These are phyloP conservation scores for Prenolepis imparis DNA, from an alignment of 2,888 invertebrate genomes.

Conservation along the genomic window DNA sequence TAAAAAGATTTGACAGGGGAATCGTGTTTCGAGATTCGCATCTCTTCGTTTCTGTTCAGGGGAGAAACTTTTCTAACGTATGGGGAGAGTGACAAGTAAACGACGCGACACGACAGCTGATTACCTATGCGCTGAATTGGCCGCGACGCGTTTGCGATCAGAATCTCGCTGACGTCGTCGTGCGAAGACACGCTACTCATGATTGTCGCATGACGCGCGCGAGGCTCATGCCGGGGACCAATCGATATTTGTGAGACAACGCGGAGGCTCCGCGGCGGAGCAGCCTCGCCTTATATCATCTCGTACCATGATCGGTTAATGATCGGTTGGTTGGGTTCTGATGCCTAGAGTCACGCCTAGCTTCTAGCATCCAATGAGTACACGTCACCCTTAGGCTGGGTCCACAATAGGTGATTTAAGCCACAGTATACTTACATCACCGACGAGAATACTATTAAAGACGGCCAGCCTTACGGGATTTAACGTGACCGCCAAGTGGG, in stretches of 20 bases:
- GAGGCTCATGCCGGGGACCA: slow-evolving; percentile 67
- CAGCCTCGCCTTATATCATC: slow-evolving; percentile 77
- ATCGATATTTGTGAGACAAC: slow-evolving; percentile 83
- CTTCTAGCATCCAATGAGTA: too few relatives aligned
- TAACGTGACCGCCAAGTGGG: too few relatives aligned
- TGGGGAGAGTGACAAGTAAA: slow-evolving; percentile 1
- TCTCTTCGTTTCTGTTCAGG: not conserved
- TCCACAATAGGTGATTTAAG: too few relatives aligned
- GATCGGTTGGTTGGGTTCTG: slow-evolving; percentile 77
- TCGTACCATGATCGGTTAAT: slow-evolving; percentile 74
- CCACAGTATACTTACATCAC: too few relatives aligned
- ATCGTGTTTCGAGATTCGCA: not conserved
- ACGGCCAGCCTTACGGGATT: too few relatives aligned
- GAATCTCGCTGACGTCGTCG: slow-evolving; percentile 43
- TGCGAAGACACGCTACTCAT: slow-evolving; percentile 57
- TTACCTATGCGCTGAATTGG: slow-evolving; percentile 74
- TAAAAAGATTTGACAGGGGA: not conserved
- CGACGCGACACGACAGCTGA: not conserved
- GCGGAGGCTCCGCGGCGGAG: slow-evolving; percentile 67
- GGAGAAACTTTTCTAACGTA: not conserved
- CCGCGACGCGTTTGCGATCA: slow-evolving; percentile 71
- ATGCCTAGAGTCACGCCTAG: slow-evolving; percentile 61
- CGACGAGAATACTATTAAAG: too few relatives aligned
- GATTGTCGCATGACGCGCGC: slow-evolving; percentile 70
- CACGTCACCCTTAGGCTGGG: too few relatives aligned